These are phyloP conservation scores for Pitangus sulphuratus DNA, from an alignment of 2,797 vertebrate species.

Conservation along the genomic window DNA sequence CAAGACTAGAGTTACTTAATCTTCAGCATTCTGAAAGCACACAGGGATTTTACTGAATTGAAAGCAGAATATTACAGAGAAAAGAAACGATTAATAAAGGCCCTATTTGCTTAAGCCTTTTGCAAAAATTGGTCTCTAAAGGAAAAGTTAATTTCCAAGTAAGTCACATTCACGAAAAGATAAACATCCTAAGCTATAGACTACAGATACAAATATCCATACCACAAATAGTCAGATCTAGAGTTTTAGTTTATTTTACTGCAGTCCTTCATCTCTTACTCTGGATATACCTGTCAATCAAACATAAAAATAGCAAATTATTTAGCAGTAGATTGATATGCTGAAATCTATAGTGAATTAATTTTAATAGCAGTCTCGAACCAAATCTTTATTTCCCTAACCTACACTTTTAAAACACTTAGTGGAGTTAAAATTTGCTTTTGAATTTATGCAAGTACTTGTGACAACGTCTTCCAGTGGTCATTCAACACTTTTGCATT, in stretches of 20 bases:
- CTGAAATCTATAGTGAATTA: neutral
- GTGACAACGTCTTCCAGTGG: neutral
- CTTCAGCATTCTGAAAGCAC: slow-evolving; percentile 16
- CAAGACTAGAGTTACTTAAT: slow-evolving; percentile 17
- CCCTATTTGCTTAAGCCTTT: slow-evolving; percentile 9
- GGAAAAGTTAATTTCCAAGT: slow-evolving; percentile 40
- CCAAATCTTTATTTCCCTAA: neutral
- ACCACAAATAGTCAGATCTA: neutral
- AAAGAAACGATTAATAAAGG: neutral
- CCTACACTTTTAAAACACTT: neutral
- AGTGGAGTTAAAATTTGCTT: neutral
- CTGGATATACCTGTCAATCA: neutral
- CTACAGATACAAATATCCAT: neutral
- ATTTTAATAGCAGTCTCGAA: neutral
- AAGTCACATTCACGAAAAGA: neutral
- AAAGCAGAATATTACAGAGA: slow-evolving; percentile 11
- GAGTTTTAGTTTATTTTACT: neutral
- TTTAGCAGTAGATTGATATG: neutral
- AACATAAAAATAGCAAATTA: neutral
- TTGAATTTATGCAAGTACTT: neutral
- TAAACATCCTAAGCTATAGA: neutral
- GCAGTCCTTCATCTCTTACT: neutral
- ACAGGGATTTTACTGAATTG: slow-evolving; percentile 2
- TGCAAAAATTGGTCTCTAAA: slow-evolving; percentile 36
- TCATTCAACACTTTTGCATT: neutral